Conservation (phyloP, 2,113 vertebrate genomes). For the Gavialis gangeticus region DNA sequence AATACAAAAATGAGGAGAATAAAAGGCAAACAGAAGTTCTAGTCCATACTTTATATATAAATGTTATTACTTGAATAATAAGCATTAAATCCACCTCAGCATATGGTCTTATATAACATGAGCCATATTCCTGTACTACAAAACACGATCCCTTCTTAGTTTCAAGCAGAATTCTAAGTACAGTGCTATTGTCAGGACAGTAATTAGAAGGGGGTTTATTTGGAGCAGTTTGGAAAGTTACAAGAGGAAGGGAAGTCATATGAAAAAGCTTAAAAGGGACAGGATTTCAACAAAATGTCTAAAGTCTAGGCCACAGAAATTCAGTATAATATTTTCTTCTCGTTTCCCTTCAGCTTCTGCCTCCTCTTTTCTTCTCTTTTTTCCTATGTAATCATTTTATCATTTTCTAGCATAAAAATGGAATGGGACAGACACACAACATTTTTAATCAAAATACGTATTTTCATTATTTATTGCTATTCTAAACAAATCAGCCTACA, state of each 20-base stretch:
- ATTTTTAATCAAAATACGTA: neutral
- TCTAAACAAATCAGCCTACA: neutral
- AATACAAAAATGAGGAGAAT: neutral
- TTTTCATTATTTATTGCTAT: neutral
- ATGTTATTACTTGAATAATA: neutral
- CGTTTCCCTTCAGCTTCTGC: neutral
- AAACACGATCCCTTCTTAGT: neutral
- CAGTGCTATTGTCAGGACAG: fast-evolving
- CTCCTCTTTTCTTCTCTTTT: neutral
- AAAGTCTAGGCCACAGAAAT: neutral
- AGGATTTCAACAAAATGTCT: neutral
- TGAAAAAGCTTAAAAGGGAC: neutral
- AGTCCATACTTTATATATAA: neutral
- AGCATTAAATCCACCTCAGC: neutral
- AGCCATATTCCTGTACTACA: neutral
- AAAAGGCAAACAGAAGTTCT: neutral
- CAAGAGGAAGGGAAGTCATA: no score
- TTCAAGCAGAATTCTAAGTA: neutral
- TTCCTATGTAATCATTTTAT: neutral
- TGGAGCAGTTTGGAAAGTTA: neutral
- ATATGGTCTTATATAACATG: neutral
- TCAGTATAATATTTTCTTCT: neutral
- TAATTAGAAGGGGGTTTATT: neutral
- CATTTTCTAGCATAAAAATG: fast-evolving
- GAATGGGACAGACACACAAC: neutral